These are phyloP conservation scores for Cephus nigrinus DNA, from an alignment of 2,888 invertebrate genomes.

Conservation along the genomic window DNA sequence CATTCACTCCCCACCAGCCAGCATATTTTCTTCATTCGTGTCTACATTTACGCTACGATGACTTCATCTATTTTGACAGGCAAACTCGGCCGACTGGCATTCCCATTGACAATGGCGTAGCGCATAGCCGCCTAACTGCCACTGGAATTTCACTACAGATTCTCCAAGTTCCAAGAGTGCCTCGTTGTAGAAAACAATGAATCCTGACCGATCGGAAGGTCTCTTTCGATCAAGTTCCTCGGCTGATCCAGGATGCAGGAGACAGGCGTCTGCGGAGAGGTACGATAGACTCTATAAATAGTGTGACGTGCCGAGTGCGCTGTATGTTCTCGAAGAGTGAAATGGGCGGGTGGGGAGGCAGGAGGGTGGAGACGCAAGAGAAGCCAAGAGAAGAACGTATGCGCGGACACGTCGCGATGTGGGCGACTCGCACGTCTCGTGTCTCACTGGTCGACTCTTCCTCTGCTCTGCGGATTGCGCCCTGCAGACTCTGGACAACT, in stretches of 20 bases:
- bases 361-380: not conserved
- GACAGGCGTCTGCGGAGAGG: not conserved
- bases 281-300: not conserved
- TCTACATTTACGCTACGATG: not conserved
- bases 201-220: not conserved
- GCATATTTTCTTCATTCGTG: not conserved
- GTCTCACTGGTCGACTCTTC: not conserved
- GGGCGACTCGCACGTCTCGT: constrained; percentile 3
- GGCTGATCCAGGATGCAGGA: not conserved
- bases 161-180: not conserved
- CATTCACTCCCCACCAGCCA: not conserved
- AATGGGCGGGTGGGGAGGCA: not conserved
- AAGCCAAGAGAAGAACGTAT: constrained; percentile 28
- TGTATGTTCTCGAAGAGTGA: not conserved
- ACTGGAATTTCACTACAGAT: not conserved
- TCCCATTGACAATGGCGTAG: not conserved
- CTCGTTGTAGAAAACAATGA: not conserved
- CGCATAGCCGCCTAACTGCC: not conserved
- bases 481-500: not conserved
- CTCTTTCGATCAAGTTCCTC: not conserved
- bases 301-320: not conserved
- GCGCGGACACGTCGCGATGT: constrained; percentile 43
- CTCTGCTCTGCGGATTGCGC: not conserved
- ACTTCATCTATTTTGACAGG: constrained; percentile 12
- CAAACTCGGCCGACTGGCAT: not conserved